Evolutionary conservation across 92 coral and sea anemone genomes (phyloP).

Genomic region (Ricordea florida): DNA sequence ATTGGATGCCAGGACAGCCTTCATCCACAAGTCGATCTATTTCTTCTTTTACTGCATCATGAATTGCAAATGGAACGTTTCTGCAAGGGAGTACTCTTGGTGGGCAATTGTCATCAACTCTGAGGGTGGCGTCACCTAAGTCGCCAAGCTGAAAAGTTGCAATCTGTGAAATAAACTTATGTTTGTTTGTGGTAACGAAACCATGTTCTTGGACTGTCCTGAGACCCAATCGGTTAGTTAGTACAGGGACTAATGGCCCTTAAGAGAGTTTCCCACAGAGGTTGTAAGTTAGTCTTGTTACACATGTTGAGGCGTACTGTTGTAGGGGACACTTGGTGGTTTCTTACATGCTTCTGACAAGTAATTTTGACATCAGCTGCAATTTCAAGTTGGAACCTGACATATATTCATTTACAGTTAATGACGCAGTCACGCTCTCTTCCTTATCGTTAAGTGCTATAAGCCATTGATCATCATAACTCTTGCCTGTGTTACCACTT

Average conservation of each 20-base stretch:
- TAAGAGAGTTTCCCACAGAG: conserved; percentile 33
- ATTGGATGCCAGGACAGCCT: no score
- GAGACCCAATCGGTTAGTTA: conserved; percentile 9
- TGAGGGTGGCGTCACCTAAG: conserved; percentile 34
- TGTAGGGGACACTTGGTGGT: conserved; percentile 29
- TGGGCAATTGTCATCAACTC: conserved; percentile 10
- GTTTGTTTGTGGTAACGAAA: conserved; percentile 35
- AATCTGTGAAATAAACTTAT: conserved; percentile 26
- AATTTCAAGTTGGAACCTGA: conserved; percentile 55
- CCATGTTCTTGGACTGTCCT: conserved; percentile 46
- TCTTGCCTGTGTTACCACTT: background rate
- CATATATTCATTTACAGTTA: conserved; percentile 28
- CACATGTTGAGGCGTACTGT: conserved; percentile 25
- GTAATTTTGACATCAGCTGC: conserved; percentile 47
- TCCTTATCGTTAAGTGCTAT: conserved; percentile 7
- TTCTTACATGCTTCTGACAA: conserved; percentile 30
- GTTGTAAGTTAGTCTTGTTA: conserved; percentile 30
- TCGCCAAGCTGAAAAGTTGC: conserved; percentile 10
- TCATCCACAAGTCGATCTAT: conserved; percentile 20
- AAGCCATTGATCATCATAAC: conserved; percentile 46
- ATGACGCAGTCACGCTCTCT: conserved; percentile 19
- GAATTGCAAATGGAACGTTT: conserved; percentile 33
- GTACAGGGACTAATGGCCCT: conserved; percentile 13
- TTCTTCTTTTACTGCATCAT: conserved; percentile 43
- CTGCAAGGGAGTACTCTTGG: conserved; percentile 32